A percentile compares a stretch with the other conserved stretches of the same genome.
phyloP scores from a whole-genome alignment of 2,113 vertebrate species.

The Bos indicus region DNA sequence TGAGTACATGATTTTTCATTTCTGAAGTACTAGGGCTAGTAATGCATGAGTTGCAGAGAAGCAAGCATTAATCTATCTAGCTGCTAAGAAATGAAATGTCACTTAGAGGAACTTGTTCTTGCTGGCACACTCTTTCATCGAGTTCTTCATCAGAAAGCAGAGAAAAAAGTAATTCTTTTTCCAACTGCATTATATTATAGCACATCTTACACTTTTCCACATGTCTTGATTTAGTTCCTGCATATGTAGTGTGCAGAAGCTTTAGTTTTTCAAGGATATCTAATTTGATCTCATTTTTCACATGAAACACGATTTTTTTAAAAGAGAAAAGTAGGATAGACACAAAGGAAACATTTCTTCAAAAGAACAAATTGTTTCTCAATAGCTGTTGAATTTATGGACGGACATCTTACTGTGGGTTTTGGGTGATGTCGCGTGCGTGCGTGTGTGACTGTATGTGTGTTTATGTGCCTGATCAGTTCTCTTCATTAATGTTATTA shows the following conservation, averaged over 20 bases:
- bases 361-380: neutral
- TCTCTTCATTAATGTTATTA: neutral
- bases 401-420: neutral
- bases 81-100: slow-evolving; percentile 77
- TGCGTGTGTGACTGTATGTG: neutral
- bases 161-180: slow-evolving; percentile 1
- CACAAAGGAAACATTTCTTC: neutral
- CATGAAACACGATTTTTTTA: neutral
- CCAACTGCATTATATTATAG: neutral
- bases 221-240: neutral
- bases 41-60: slow-evolving; percentile 67
- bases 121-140: neutral
- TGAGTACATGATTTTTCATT: slow-evolving; percentile 77
- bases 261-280: neutral
- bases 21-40: slow-evolving; percentile 62
- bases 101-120: slow-evolving; percentile 65
- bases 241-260: neutral
- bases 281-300: slow-evolving; percentile 8
- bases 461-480: neutral
- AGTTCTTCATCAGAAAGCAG: slow-evolving; percentile 44
- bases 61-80: slow-evolving; percentile 72
- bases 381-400: neutral
- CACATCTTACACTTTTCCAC: neutral
- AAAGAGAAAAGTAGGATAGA: neutral
- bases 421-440: neutral